Evolutionary conservation across 1,140 invertebrate genomes (phyloP).

Genomic region (Heliconius hermathena): DNA sequence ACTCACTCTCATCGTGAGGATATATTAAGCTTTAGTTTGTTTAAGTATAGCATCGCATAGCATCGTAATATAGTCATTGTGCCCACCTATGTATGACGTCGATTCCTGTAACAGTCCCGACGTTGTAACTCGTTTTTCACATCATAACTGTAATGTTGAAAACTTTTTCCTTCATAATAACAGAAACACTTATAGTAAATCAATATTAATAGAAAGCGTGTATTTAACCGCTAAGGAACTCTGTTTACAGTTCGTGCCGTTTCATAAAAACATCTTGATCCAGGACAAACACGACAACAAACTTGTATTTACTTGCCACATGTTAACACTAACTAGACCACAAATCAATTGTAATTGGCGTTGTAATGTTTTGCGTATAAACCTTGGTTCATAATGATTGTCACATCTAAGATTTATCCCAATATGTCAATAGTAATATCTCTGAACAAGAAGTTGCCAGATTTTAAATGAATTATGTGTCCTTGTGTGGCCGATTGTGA

Average conservation of each 20-base stretch:
- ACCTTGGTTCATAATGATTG: no score
- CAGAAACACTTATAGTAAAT: neutral
- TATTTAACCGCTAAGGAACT: no score
- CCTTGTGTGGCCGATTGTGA: constrained; percentile 53
- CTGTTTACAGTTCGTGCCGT: neutral
- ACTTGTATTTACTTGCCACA: constrained; percentile 1
- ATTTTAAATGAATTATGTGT: constrained; percentile 34
- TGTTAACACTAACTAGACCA: neutral
- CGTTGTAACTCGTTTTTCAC: constrained; percentile 27
- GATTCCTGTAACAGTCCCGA: constrained; percentile 27
- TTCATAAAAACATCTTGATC: neutral
- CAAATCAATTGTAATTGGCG: neutral
- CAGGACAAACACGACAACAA: neutral
- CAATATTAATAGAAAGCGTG: no score
- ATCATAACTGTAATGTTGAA: neutral
- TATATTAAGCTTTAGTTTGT: constrained; percentile 52
- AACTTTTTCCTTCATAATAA: neutral
- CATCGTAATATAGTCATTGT: constrained; percentile 64
- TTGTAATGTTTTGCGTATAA: neutral
- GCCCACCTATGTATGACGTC: constrained; percentile 61
- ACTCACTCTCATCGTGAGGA: constrained; percentile 34
- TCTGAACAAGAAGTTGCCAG: constrained; percentile 24
- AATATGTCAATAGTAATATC: neutral
- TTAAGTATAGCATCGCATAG: constrained; percentile 38
- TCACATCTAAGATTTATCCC: neutral